Conservation (phyloP, 2,888 invertebrate genomes). For the Graphium colonna region DNA sequence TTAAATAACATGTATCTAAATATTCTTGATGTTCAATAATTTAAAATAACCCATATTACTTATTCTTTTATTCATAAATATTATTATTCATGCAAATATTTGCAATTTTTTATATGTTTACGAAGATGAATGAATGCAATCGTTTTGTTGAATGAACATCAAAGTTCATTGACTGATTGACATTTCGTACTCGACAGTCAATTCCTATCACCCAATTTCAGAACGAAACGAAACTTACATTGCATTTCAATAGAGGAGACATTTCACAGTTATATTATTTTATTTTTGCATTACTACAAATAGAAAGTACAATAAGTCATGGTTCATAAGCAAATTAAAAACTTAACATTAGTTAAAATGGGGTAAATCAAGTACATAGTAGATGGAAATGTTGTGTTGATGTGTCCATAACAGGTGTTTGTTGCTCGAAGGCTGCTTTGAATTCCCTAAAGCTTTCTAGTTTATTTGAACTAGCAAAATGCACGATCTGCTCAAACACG, state of each 20-base stretch:
- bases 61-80: no score
- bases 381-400: conserved; percentile 41
- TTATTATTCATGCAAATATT: no score
- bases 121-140: conserved; percentile 23
- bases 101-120: no score
- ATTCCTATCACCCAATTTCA: conserved; percentile 34
- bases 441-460: conserved; percentile 18
- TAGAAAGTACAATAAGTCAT: conserved; percentile 28
- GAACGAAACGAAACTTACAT: conserved; percentile 43
- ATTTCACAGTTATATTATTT: conserved; percentile 36
- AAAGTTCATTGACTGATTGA: conserved; percentile 36
- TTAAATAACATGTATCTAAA: no score
- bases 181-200: conserved; percentile 29
- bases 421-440: conserved; percentile 32
- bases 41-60: no score
- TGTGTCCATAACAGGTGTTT: conserved; percentile 40
- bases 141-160: conserved; percentile 1
- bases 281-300: conserved; percentile 33
- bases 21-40: no score
- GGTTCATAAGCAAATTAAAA: conserved; percentile 25
- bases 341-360: conserved; percentile 26
- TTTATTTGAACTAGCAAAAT: conserved; percentile 71
- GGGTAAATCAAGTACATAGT: conserved; percentile 26
- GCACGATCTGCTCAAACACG: conserved; percentile 95
- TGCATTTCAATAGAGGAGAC: conserved; percentile 33